phyloP scores from a whole-genome alignment of 2,113 vertebrate species.

The Athene cunicularia region DNA sequence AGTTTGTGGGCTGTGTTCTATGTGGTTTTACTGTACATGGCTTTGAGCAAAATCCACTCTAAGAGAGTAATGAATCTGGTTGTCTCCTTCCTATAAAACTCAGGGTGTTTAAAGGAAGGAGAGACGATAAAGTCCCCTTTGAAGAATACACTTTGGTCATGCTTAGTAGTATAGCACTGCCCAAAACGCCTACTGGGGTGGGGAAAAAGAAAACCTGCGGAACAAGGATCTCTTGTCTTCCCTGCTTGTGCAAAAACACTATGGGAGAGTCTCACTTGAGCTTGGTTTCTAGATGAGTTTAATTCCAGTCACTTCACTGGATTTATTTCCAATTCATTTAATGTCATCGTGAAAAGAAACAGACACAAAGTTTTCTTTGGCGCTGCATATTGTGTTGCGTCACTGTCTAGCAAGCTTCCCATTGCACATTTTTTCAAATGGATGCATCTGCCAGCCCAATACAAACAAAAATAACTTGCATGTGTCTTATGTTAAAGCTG shows the following conservation, averaged over 20 bases:
- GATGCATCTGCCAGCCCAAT: conserved; percentile 25
- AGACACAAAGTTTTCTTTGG: conserved; percentile 59
- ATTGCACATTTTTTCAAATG: conserved; percentile 9
- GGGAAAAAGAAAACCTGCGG: neutral
- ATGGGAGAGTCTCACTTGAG: neutral
- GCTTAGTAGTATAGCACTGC: neutral
- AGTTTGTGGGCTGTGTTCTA: neutral
- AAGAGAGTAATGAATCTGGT: neutral
- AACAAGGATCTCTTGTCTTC: neutral
- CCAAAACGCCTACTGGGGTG: neutral
- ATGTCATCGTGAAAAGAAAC: conserved; percentile 51
- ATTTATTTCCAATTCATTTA: conserved; percentile 43
- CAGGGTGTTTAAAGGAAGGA: neutral
- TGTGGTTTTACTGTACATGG: neutral
- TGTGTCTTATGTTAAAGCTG: conserved; percentile 42
- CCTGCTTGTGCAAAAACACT: neutral
- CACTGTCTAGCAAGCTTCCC: conserved; percentile 63
- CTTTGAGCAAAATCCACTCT: neutral
- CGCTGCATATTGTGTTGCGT: neutral
- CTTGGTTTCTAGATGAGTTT: conserved; percentile 1
- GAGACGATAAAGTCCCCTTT: neutral
- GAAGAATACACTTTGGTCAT: neutral
- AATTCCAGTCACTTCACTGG: conserved; percentile 20
- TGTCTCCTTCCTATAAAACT: neutral
- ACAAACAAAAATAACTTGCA: conserved; percentile 42